These are phyloP conservation scores for Drosophila flavopinicola DNA, from an alignment of 2,888 invertebrate species.

Conservation along the genomic window DNA sequence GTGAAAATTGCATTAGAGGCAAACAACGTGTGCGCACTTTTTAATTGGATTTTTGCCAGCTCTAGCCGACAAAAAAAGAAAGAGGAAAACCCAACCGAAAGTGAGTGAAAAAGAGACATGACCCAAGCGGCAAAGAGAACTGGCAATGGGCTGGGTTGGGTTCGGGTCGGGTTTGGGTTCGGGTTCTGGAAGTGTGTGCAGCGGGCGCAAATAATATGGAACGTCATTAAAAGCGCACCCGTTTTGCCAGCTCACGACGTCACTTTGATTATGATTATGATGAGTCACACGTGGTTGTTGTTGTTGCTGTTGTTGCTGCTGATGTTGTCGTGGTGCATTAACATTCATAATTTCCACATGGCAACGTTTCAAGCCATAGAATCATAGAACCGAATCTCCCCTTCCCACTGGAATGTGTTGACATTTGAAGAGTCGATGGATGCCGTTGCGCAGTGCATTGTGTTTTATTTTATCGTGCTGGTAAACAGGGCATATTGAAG, in stretches of 20 bases:
- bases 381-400: constrained; percentile 18
- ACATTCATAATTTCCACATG: constrained; percentile 77
- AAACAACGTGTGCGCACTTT: constrained; percentile 64
- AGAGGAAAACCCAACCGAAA: neutral
- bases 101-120: constrained; percentile 29
- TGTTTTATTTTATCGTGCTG: too few relatives aligned
- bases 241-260: constrained; percentile 26
- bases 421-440: constrained; percentile 57
- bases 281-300: constrained; percentile 73
- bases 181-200: constrained; percentile 63
- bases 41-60: constrained; percentile 77
- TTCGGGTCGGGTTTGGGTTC: neutral
- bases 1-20: constrained; percentile 66
- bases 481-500: too few relatives aligned
- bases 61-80: constrained; percentile 8
- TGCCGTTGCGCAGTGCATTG: constrained; percentile 5
- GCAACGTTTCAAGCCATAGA: constrained; percentile 48
- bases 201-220: constrained; percentile 67
- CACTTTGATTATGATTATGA: constrained; percentile 70
- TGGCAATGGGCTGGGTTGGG: constrained; percentile 17
- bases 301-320: constrained; percentile 20
- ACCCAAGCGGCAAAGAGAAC: constrained; percentile 20
- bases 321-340: constrained; percentile 57
- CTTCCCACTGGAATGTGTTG: constrained; percentile 31
- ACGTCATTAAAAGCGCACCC: constrained; percentile 76